Evolutionary conservation across 2,797 vertebrate species (phyloP).

Genomic region (Danionella dracula): DNA sequence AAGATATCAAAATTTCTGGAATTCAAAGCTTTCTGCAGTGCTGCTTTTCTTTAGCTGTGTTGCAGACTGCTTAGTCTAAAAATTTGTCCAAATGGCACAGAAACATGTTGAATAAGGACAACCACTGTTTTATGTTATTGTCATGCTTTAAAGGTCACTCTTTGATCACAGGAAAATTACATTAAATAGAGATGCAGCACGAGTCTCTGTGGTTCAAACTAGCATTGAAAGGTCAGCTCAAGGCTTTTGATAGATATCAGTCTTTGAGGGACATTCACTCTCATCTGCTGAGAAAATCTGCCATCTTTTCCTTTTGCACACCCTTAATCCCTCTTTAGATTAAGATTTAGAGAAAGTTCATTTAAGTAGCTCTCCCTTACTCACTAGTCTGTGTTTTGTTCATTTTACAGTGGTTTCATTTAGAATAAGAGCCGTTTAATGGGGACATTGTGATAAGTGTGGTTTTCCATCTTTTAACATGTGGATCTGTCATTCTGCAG

Average conservation of each 20-base stretch:
- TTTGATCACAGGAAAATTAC: slow-evolving; percentile 20
- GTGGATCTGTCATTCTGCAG: slow-evolving; percentile 55
- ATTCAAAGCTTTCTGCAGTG: too few relatives aligned
- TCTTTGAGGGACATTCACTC: slow-evolving; percentile 30
- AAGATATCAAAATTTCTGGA: too few relatives aligned
- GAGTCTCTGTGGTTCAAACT: slow-evolving; percentile 4
- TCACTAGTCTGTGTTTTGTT: not conserved
- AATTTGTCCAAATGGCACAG: too few relatives aligned
- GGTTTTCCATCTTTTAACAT: not conserved
- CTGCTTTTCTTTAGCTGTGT: too few relatives aligned
- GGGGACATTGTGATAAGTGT: not conserved
- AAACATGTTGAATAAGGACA: too few relatives aligned
- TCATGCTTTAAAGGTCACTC: not conserved
- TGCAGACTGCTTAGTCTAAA: too few relatives aligned
- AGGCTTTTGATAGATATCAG: slow-evolving; percentile 25
- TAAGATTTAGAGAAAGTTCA: too few relatives aligned
- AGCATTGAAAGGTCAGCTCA: slow-evolving; percentile 22
- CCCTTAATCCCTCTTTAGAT: too few relatives aligned
- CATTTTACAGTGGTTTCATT: too few relatives aligned
- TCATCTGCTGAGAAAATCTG: slow-evolving; percentile 14
- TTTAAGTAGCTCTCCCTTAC: too few relatives aligned
- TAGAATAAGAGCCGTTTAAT: not conserved
- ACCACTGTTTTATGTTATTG: too few relatives aligned
- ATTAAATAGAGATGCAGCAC: slow-evolving; percentile 1
- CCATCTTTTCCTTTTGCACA: too few relatives aligned